Conservation (phyloP, 2,113 vertebrate genomes). For the Maylandia zebra region DNA sequence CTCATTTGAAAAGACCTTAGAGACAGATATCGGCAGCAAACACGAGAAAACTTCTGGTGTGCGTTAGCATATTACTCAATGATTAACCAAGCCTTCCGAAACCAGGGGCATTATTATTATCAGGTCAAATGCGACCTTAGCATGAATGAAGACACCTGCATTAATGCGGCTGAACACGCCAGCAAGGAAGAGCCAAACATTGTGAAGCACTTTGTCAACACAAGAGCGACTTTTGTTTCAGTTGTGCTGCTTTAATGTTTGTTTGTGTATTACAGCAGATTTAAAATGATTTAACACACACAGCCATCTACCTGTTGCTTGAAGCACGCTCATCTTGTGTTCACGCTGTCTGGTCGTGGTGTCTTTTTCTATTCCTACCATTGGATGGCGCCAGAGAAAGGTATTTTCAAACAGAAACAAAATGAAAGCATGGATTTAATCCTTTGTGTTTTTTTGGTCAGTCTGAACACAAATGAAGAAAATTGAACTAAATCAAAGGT, state of each 20-base stretch:
- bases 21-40: not conserved
- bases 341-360: not conserved
- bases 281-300: not conserved
- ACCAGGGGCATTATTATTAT: not conserved
- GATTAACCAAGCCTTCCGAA: not conserved
- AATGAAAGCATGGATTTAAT: not conserved
- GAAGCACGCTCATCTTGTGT: not conserved
- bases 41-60: not conserved
- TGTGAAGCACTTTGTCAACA: not conserved
- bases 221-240: not conserved
- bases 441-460: rapidly evolving
- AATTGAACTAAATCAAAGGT: not conserved
- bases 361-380: not conserved
- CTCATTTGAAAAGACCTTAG: not conserved
- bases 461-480: not conserved
- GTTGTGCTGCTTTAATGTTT: not conserved
- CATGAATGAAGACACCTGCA: not conserved
- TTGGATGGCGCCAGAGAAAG: not conserved
- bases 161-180: not conserved
- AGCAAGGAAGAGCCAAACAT: not conserved
- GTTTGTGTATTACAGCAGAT: not conserved
- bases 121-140: not conserved
- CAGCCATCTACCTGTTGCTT: not conserved
- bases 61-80: not conserved
- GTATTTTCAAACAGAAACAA: not conserved